These are phyloP conservation scores for Macropodus opercularis DNA, from an alignment of 2,797 vertebrate genomes.

Conservation along the genomic window DNA sequence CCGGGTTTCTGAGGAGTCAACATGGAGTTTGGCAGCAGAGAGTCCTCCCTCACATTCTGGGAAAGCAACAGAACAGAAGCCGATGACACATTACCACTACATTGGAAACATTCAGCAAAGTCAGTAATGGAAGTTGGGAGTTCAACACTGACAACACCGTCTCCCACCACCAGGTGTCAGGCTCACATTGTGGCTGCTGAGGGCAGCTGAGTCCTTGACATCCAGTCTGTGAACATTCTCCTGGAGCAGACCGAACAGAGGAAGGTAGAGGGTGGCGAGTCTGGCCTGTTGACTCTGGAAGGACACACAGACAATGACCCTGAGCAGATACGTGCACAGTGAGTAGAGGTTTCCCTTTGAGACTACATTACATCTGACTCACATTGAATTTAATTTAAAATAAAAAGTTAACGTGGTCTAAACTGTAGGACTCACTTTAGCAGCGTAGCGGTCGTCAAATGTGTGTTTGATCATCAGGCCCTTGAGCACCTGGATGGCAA, in stretches of 20 bases:
- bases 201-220: constrained; percentile 85
- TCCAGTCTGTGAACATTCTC: constrained; percentile 94
- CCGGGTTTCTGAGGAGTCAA: constrained; percentile 89
- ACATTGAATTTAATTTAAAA: background rate
- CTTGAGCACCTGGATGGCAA: constrained; percentile 93
- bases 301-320: constrained; percentile 12
- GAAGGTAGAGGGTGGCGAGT: constrained; percentile 95
- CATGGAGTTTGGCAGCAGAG: constrained; percentile 78
- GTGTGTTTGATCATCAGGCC: constrained; percentile 96
- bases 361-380: background rate
- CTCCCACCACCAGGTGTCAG: constrained; percentile 59
- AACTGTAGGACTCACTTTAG: constrained; percentile 82
- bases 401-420: accelerated
- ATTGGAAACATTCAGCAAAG: background rate
- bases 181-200: constrained; percentile 85
- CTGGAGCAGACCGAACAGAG: constrained; percentile 94
- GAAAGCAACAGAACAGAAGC: background rate
- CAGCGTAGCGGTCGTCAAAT: constrained; percentile 92
- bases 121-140: background rate
- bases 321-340: background rate
- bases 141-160: background rate
- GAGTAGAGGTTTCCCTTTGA: too few species aligned
- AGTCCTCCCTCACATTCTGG: constrained; percentile 89
- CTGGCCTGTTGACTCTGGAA: constrained; percentile 93
- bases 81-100: background rate